Base-by-base conservation (phyloP, 53 echinoderm and acorn worm species). In the Zoroaster sp. region DNA sequence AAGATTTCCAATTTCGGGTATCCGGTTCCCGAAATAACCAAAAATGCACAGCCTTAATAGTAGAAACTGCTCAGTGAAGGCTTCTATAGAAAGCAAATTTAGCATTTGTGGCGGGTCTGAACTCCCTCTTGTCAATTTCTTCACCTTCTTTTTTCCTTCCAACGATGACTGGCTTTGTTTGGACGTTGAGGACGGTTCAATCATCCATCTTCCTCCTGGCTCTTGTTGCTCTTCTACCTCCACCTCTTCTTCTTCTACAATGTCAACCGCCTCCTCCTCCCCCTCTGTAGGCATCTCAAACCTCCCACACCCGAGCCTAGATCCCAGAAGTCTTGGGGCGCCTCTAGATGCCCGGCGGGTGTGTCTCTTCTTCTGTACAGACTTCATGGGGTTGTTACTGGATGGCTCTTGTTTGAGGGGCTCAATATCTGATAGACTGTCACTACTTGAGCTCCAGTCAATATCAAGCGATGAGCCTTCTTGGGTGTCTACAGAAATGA, bases 371-470 rank as follows among this genome's bases (percentile, higher is more conserved):
- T 71, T 78, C 41, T 73, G 53, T 21, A 69, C 53, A 42, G 51
- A 35, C 39, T 69, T 55, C 73, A n/a, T 73, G 38, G 44, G 25
- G 69, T 40, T 23, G 34, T 35, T 7, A 37, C 21, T 33, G 25
- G 47, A 23, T 36, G 42, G 17, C 45, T 69, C 42, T 8, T 46
- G 71, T 2, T 8, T 45, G 21, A 81, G 54, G 8, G 79, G 69
- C 10, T 86, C 69, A 9, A 77, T 35, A 73, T 91, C 91, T 18
- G 86, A 86, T 0, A 77, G 37, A 40, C 41, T 65, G 36, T 90
- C 83, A 55, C 87, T 91, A 40, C 87, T 87, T 21, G 77, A 76
- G 77, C 87, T 91, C 91, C 91, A 91, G 53, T 91, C 78, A 18
- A 91, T 91, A 13, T 87, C 78, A 11, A 85, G 21, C 4, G 79